Evolutionary conservation across 2,113 vertebrate species (phyloP).

Genomic region (Nansenia antarctica): DNA sequence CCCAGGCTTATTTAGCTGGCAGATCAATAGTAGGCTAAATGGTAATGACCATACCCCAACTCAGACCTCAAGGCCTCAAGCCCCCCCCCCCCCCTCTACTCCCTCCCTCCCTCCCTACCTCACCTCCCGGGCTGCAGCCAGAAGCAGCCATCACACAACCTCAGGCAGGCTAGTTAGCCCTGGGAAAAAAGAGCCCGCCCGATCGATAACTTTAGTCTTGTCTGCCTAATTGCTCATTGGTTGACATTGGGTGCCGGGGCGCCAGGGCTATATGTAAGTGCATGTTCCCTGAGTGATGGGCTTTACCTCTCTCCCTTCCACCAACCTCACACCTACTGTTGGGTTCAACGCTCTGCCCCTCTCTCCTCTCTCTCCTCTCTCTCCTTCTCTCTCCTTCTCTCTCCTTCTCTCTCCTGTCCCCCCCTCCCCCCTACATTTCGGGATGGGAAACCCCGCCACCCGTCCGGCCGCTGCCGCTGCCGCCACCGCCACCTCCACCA

Average conservation of each 20-base stretch:
- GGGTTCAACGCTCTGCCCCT: constrained; percentile 47
- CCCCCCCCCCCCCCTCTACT: constrained; percentile 27
- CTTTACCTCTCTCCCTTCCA: constrained; percentile 43
- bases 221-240: constrained; percentile 87
- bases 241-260: constrained; percentile 79
- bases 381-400: constrained; percentile 61
- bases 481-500: background rate
- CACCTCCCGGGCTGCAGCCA: constrained; percentile 49
- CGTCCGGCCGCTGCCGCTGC: constrained; percentile 23
- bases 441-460: constrained; percentile 61
- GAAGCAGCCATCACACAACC: constrained; percentile 69
- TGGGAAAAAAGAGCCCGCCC: constrained; percentile 59
- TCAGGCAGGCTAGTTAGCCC: constrained; percentile 73
- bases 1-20: constrained; percentile 52
- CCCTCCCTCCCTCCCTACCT: constrained; percentile 3
- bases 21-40: constrained; percentile 69
- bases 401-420: no score
- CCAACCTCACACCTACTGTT: constrained; percentile 19
- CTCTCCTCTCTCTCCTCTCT: constrained; percentile 47
- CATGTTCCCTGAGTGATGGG: constrained; percentile 64
- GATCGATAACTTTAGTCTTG: constrained; percentile 82
- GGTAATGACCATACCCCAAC: constrained; percentile 52
- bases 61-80: constrained; percentile 51
- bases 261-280: constrained; percentile 71
- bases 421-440: constrained; percentile 38